A percentile compares a stretch with the other conserved stretches of the same genome.
Conservation (phyloP, 2,797 vertebrate genomes). For the Ceyx erithaca region DNA sequence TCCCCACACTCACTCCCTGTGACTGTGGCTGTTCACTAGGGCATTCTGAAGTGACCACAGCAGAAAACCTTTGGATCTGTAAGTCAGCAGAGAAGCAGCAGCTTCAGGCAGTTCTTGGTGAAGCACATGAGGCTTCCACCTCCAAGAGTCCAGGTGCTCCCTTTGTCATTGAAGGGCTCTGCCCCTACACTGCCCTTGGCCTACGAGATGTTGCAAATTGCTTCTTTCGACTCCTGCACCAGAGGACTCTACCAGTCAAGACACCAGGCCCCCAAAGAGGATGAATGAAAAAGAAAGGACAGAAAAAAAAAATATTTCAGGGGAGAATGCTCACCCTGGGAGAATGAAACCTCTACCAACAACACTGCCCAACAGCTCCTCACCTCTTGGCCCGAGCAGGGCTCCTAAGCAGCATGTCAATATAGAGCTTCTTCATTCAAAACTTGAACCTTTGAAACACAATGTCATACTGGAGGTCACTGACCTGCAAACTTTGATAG, state of each 20-base stretch:
- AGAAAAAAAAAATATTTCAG: not conserved
- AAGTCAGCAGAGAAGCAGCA: not conserved
- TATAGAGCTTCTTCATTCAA: not conserved
- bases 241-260: not conserved
- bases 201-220: not conserved
- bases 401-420: not conserved
- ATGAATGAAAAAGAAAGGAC: not conserved
- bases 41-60: not conserved
- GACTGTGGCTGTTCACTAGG: constrained; percentile 75
- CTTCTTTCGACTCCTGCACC: not conserved
- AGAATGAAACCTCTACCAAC: not conserved
- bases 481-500: not conserved
- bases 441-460: not conserved
- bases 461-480: not conserved
- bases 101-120: not conserved
- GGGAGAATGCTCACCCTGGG: not conserved
- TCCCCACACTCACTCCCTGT: constrained; percentile 67
- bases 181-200: not conserved
- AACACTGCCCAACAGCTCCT: not conserved
- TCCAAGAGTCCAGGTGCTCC: not conserved
- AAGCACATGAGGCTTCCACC: not conserved
- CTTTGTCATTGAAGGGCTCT: not conserved
- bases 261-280: not conserved
- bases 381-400: fast-evolving
- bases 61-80: not conserved